Evolutionary conservation across 2,797 vertebrate genomes (phyloP).

Genomic region (Neosilurus mollespiculum): DNA sequence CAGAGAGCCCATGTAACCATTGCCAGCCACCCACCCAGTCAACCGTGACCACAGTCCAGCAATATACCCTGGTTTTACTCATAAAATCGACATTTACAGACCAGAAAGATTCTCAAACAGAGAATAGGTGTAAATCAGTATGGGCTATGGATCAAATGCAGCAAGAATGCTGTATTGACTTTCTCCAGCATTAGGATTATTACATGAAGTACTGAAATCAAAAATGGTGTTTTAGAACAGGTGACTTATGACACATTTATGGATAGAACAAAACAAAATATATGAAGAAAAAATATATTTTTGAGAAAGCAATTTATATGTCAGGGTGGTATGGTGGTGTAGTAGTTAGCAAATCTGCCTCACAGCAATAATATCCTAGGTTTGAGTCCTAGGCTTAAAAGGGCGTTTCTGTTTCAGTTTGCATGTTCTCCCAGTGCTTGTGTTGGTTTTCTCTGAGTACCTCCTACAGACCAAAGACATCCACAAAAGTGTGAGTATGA

Average conservation of each 20-base stretch:
- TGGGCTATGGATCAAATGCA: background rate
- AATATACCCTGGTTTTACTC: background rate
- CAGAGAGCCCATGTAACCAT: constrained; percentile 43
- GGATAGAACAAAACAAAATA: background rate
- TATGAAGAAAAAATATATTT: background rate
- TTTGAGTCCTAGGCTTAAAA: too few species aligned
- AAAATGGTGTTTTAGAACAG: background rate
- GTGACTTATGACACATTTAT: too few species aligned
- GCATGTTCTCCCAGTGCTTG: too few species aligned
- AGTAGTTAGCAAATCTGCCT: too few species aligned
- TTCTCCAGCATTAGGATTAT: background rate
- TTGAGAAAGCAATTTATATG: background rate
- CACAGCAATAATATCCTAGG: too few species aligned
- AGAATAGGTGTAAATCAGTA: background rate
- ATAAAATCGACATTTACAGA: background rate
- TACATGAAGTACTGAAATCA: background rate
- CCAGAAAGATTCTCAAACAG: background rate
- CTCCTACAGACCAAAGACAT: too few species aligned
- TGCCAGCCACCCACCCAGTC: constrained; percentile 20
- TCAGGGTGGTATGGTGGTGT: too few species aligned
- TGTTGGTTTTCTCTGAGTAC: too few species aligned
- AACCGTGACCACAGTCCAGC: background rate
- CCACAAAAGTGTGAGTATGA: too few species aligned
- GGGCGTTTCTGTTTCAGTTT: too few species aligned
- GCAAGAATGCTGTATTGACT: background rate